Base-by-base conservation (phyloP, 1,140 invertebrate species). In the Berghia stephanieae region DNA sequence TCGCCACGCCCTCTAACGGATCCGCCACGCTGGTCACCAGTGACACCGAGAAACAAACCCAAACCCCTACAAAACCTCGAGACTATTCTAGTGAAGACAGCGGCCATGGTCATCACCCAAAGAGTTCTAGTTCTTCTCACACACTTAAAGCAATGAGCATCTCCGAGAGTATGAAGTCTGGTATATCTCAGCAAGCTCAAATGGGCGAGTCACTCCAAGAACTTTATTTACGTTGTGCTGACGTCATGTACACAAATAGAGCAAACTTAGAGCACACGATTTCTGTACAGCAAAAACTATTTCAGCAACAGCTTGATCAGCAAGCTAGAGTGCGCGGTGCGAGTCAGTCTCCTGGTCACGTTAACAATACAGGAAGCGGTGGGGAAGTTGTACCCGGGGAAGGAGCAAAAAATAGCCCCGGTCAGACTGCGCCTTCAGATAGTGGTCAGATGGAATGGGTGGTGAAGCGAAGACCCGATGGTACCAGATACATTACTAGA, bases 401-500 rank as follows among this genome's bases (percentile, higher is more conserved):
- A 36, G 83, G 86, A 38, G 85, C 83, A 34, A 79, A 69, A 60
- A 77, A 75, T 40, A 78, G 75, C 67, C 80, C 79, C 40, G 80
- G 80, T 34, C 76, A 79, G 21, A 80, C 74, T 21, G 81, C 83
- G 16, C 83, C 82, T 31, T 83, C 84, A 34, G 84, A 85, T 44
- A 84, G 82, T 76, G 80, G 82, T 55, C 82, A 87, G 75, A 94
- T 94, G 93, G 93, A 94, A 78, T 94, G 94, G 94, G 94, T 95
- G 85, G 94, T 95, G 0, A 95, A 95, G 83, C 91, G 93, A 40
- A 89, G 94, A 68, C 92, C 94, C 2, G 94, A 95, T 85, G 94
- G 94, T 4, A 93, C 93, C 0, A 90, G 94, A 52, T 95, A 95
- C 85, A 94, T 95, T 79, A 94, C 94, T 0, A 90, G 93, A 46